Percentiles rank a stretch among this genome's conserved stretches.
These are phyloP conservation scores for Gymnopithys bicolor DNA, from an alignment of 2,797 vertebrate species.

Conservation along the genomic window DNA sequence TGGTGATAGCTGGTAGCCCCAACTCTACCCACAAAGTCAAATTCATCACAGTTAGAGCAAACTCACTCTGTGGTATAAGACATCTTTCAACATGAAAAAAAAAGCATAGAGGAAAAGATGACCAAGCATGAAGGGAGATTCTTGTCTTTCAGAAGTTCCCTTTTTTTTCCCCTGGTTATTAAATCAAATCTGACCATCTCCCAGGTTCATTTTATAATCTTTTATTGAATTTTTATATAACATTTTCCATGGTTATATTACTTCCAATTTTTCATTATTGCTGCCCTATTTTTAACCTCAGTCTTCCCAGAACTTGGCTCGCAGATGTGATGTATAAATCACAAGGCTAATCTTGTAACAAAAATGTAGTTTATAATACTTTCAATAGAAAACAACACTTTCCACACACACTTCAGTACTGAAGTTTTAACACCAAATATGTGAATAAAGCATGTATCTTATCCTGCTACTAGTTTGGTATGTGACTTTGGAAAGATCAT, in stretches of 20 bases:
- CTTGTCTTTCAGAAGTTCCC: background rate
- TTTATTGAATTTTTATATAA: constrained; percentile 27
- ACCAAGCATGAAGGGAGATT: background rate
- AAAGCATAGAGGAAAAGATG: background rate
- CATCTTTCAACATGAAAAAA: background rate
- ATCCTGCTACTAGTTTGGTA: background rate
- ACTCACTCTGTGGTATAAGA: fast-evolving
- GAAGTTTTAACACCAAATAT: background rate
- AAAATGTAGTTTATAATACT: background rate
- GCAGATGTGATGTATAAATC: constrained; percentile 21
- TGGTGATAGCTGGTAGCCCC: background rate
- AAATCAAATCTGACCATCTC: constrained; percentile 3
- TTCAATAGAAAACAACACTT: background rate
- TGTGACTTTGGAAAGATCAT: background rate
- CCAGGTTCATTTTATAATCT: constrained; percentile 16
- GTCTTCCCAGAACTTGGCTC: constrained; percentile 36
- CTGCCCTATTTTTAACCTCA: constrained; percentile 55
- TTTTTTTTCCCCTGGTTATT: background rate
- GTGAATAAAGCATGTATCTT: background rate
- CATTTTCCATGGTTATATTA: background rate
- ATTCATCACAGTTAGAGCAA: background rate
- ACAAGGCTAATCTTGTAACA: constrained; percentile 21
- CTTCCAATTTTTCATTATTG: constrained; percentile 25
- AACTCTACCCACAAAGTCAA: background rate
- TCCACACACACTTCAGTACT: background rate